Evolutionary conservation across 2,113 vertebrate species (phyloP).

Genomic region (Calypte anna): DNA sequence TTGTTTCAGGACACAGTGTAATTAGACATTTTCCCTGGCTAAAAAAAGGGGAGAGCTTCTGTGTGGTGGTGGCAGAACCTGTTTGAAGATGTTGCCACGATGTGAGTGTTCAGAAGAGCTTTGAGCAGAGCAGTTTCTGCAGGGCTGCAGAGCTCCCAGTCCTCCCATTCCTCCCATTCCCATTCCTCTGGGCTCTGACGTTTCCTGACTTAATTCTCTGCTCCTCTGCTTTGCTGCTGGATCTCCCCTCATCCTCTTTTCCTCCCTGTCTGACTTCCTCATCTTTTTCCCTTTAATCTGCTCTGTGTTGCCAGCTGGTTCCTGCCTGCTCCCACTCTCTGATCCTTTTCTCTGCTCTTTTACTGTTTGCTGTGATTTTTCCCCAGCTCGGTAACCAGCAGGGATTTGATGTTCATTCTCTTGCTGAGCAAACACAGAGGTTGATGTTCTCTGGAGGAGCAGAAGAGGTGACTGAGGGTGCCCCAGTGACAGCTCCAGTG

Average conservation of each 20-base stretch:
- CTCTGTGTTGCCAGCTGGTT: neutral
- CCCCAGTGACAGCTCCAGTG: neutral
- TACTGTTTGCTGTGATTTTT: neutral
- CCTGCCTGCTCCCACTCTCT: neutral
- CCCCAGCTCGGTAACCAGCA: neutral
- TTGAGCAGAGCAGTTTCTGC: neutral
- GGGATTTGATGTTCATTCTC: neutral
- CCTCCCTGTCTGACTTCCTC: neutral
- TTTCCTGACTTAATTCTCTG: neutral
- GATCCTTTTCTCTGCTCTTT: neutral
- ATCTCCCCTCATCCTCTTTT: neutral
- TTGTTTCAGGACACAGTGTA: neutral
- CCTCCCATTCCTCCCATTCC: no score
- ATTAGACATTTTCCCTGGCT: neutral
- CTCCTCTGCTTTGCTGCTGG: neutral
- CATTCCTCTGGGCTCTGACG: neutral
- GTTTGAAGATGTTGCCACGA: rapidly evolving
- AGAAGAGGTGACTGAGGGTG: rapidly evolving
- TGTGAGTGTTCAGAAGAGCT: neutral
- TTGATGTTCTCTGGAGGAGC: neutral
- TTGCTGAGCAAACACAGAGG: neutral
- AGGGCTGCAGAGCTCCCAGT: neutral
- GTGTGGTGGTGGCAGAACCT: neutral
- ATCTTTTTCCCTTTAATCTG: neutral
- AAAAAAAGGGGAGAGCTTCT: neutral